Conservation (phyloP, 2,113 vertebrate species). For the Engraulis encrasicolus region DNA sequence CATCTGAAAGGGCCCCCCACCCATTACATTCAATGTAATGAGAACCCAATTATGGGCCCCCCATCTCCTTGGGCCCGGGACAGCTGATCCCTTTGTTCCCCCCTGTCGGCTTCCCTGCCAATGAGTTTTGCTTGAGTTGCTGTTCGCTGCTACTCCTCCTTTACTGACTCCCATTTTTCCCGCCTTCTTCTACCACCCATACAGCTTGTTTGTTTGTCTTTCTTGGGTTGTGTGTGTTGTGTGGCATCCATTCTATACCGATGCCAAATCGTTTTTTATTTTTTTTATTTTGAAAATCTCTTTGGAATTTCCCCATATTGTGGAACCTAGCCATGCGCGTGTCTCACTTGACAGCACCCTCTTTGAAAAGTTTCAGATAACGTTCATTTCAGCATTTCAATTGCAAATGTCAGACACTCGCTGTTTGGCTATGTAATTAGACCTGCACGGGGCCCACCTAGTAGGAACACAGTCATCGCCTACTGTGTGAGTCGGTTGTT, state of each 20-base stretch:
- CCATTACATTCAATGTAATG: too few relatives aligned
- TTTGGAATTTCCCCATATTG: not conserved
- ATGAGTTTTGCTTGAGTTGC: not conserved
- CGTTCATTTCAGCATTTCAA: conserved; percentile 38
- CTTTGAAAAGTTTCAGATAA: not conserved
- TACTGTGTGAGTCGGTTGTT: not conserved
- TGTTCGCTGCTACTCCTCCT: not conserved
- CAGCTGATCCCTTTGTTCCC: too few relatives aligned
- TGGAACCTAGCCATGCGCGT: not conserved
- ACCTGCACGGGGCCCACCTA: conserved; percentile 2
- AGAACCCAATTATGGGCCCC: too few relatives aligned
- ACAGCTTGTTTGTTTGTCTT: not conserved
- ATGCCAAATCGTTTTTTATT: not conserved
- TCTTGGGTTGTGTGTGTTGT: not conserved
- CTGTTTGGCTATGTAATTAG: conserved; percentile 27
- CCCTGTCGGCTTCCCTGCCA: too few relatives aligned
- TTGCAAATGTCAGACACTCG: conserved; percentile 20
- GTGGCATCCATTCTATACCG: not conserved
- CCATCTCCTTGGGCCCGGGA: too few relatives aligned
- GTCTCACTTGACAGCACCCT: not conserved
- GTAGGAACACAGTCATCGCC: not conserved
- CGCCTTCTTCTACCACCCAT: not conserved
- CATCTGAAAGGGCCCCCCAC: too few relatives aligned
- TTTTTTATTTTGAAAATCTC: too few relatives aligned
- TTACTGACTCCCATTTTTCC: not conserved